A percentile compares a stretch with the other conserved stretches of the same genome.
Evolutionary conservation across 2,113 vertebrate species (phyloP).

Genomic region (Chunga burmeisteri): DNA sequence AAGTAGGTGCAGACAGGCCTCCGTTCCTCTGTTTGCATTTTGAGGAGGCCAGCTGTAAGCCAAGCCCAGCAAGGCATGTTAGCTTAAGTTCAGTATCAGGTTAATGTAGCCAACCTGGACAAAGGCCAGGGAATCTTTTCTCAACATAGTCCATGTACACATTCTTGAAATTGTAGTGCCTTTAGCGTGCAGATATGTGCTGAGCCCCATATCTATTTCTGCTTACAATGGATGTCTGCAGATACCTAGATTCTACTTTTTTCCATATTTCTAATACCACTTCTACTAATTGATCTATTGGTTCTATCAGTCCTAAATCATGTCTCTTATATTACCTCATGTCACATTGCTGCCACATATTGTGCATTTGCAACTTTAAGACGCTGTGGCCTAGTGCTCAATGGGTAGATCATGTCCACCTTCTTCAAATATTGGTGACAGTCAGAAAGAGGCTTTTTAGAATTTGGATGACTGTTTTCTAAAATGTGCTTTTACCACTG

Average conservation of each 20-base stretch:
- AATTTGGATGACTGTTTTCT: not conserved
- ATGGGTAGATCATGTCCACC: not conserved
- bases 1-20: not conserved
- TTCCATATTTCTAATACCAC: not conserved
- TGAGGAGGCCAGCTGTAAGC: not conserved
- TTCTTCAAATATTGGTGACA: not conserved
- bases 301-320: not conserved
- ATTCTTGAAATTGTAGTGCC: not conserved
- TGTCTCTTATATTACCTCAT: not conserved
- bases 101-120: not conserved
- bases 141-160: not conserved
- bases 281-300: not conserved
- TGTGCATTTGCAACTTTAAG: not conserved
- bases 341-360: not conserved
- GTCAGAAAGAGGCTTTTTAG: not conserved
- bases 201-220: not conserved
- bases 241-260: not conserved
- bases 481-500: not conserved
- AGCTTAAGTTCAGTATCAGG: not conserved
- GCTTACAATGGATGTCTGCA: not conserved
- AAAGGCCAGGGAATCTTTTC: not conserved
- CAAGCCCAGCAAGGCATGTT: not conserved
- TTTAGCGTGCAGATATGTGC: not conserved
- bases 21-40: not conserved
- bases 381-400: not conserved